A percentile compares a stretch with the other conserved stretches of the same genome.
phyloP scores from a whole-genome alignment of 2,113 vertebrate genomes.

The Leptocoma aspasia region DNA sequence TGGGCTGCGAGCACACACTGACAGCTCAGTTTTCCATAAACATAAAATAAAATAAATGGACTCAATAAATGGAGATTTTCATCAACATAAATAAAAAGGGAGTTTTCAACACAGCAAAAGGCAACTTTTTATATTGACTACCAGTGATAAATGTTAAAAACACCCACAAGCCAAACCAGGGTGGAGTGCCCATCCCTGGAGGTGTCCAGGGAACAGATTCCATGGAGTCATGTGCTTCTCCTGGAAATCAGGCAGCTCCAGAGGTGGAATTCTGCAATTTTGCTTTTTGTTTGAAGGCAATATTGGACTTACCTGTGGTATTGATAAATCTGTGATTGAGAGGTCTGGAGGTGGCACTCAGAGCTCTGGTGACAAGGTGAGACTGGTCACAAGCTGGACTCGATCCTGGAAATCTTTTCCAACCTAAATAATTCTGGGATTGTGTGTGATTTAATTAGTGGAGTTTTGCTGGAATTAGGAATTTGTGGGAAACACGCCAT shows the following conservation, averaged over 20 bases:
- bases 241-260: neutral
- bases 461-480: neutral
- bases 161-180: neutral
- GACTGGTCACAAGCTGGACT: neutral
- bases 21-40: neutral
- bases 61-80: neutral
- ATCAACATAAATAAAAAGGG: neutral
- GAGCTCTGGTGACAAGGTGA: neutral
- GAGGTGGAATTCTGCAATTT: neutral
- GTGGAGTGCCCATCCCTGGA: neutral
- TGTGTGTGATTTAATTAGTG: neutral
- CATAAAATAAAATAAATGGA: neutral
- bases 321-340: fast-evolving
- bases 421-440: neutral
- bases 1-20: neutral
- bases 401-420: neutral
- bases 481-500: neutral
- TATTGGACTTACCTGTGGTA: fast-evolving
- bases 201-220: neutral
- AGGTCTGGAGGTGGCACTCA: neutral
- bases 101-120: neutral
- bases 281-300: neutral
- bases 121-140: neutral
- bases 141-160: neutral
- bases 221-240: fast-evolving